Conservation (phyloP, 2,888 invertebrate genomes). For the Parascotia fuliginaria region DNA sequence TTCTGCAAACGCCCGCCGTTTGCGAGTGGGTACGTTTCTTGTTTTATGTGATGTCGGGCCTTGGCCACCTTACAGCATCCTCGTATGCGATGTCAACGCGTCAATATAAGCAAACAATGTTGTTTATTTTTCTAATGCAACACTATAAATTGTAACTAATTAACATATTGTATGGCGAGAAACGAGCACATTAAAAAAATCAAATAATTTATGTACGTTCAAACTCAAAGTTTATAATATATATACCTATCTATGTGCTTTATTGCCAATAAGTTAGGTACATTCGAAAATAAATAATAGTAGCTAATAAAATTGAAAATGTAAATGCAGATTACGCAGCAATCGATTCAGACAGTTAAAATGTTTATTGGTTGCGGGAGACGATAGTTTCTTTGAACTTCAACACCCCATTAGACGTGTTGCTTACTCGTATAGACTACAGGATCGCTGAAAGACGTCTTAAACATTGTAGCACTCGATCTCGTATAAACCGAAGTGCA, state of each 20-base stretch:
- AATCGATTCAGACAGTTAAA: constrained; percentile 22
- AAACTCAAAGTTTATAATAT: not conserved
- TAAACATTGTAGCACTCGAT: constrained; percentile 57
- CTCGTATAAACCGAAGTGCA: constrained; percentile 57
- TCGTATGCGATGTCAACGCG: constrained; percentile 39
- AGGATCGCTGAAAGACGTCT: constrained; percentile 31
- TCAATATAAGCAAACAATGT: constrained; percentile 38
- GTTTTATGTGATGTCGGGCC: constrained; percentile 44
- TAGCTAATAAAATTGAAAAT: constrained; percentile 21
- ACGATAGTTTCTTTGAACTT: constrained; percentile 31
- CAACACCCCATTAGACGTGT: constrained; percentile 38
- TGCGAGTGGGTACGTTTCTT: constrained; percentile 26
- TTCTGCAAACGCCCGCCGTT: constrained; percentile 39
- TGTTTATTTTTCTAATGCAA: constrained; percentile 46
- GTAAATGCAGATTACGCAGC: constrained; percentile 7
- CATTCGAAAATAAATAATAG: not conserved
- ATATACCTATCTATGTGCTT: too few relatives aligned
- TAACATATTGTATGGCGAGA: constrained; percentile 20
- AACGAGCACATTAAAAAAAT: constrained; percentile 6
- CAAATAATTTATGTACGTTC: too few relatives aligned
- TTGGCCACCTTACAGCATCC: constrained; percentile 54
- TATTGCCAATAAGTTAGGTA: not conserved
- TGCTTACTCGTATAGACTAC: constrained; percentile 30
- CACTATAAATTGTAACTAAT: constrained; percentile 33
- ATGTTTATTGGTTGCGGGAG: constrained; percentile 23